Evolutionary conservation across 2,888 invertebrate species (phyloP).

Genomic region (Ophion ellenae): DNA sequence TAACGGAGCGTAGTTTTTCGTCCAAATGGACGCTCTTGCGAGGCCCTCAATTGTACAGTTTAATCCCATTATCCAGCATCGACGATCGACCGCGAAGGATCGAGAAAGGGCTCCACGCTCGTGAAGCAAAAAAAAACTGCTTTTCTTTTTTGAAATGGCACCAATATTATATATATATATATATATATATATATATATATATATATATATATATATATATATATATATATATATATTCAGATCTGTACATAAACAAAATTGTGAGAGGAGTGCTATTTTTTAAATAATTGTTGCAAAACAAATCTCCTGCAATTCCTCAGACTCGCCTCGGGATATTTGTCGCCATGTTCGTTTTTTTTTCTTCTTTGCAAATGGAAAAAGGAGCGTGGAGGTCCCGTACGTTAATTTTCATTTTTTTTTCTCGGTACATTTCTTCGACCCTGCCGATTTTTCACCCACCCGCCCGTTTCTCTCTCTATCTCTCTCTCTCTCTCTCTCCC

Average conservation of each 20-base stretch:
- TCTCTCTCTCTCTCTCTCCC: conserved; percentile 26
- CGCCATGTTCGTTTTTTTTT: background rate
- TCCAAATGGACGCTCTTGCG: conserved; percentile 35
- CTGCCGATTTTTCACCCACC: conserved; percentile 19
- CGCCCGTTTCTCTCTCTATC: background rate
- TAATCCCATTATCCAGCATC: conserved; percentile 49
- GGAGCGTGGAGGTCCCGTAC: conserved; percentile 2
- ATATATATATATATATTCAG: background rate
- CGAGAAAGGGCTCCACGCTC: conserved; percentile 7
- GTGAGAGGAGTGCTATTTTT: conserved; percentile 17
- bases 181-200: background rate
- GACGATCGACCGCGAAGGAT: conserved; percentile 41
- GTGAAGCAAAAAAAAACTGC: background rate
- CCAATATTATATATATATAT: background rate
- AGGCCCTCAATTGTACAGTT: conserved; percentile 59
- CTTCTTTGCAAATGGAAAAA: background rate
- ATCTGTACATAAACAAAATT: background rate
- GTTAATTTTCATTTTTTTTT: conserved; percentile 9
- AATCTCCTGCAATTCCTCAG: background rate
- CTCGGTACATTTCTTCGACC: conserved; percentile 40
- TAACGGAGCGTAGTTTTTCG: background rate
- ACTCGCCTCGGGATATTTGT: conserved; percentile 9
- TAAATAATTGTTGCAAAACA: background rate
- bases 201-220: background rate
- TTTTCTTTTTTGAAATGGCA: background rate